Base-by-base conservation (phyloP, 2,113 vertebrate genomes). In the Corynorhinus townsendii region DNA sequence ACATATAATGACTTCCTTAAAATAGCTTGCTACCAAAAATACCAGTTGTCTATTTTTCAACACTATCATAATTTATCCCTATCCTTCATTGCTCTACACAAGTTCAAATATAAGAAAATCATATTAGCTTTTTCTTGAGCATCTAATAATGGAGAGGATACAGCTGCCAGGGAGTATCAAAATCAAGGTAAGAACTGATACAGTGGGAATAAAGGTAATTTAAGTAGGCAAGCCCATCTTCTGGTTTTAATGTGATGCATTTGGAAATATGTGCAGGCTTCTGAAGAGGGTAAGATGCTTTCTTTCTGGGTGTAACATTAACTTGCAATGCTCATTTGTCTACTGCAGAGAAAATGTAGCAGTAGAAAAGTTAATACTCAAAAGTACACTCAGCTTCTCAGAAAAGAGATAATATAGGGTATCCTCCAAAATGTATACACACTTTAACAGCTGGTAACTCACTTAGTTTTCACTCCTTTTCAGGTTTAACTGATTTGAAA, bases 11-110 rank as follows among this genome's bases (percentile, higher is more conserved):
- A 20, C 68, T 82, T 93, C 83, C 73, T 82, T 91, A 96, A 88
- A 95, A 84, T 3, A 94, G 38, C 40, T 79, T 59, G n/a, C 52
- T 83, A 81, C 30, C 54, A 92, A 86, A 86, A 86, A 86, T 30
- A 84, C 3, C 7, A 40, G 15, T 33, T 54, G 19, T 80, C 79
- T 82, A 8, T 38, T 84, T 83, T 82, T 62, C 77, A 73, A 69
- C 33, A 89, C 64, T 24, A 91, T 72, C 11, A 69, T 20, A 69
- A 22, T 80, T 85, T 22, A 76, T 24, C 19, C 16, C 52, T 91
- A 12, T 19, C 38, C 49, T 7, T 82, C 54, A 91, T n/a, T 94
- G 47, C 10, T 87, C 40, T 66, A 76, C 4, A 28, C 16, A 77
- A 22, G 5, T 38, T 89, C 33, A 56, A 84, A 87, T 35, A 10